These are phyloP conservation scores for Amblyteles armatorius DNA, from an alignment of 2,888 invertebrate genomes.

Conservation along the genomic window DNA sequence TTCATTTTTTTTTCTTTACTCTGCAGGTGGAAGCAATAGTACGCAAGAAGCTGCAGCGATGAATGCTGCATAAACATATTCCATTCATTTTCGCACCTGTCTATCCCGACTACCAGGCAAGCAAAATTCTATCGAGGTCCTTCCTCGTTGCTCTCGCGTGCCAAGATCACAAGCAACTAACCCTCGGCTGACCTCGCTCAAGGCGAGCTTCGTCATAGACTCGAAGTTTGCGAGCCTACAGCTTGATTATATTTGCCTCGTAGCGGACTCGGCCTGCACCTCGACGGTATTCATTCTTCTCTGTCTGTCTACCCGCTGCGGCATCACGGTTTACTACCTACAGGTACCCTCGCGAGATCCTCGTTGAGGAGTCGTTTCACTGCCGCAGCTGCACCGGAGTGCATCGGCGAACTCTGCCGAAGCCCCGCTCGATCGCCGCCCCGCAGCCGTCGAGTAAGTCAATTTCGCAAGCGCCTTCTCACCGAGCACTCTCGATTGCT, in stretches of 20 bases:
- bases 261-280: background rate
- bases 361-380: conserved; percentile 34
- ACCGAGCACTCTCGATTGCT: background rate
- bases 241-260: conserved; percentile 22
- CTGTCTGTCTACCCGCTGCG: conserved; percentile 18
- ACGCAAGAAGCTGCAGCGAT: background rate
- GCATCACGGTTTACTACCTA: conserved; percentile 11
- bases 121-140: background rate
- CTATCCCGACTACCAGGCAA: background rate
- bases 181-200: conserved; percentile 49
- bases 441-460: conserved; percentile 2
- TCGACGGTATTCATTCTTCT: conserved; percentile 19
- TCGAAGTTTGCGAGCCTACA: background rate
- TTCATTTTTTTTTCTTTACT: background rate
- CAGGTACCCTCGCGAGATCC: background rate
- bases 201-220: conserved; percentile 38
- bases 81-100: conserved; percentile 22
- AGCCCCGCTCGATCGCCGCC: background rate
- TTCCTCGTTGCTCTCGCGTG: background rate
- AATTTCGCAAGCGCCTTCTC: background rate
- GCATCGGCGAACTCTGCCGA: background rate
- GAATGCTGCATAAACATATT: background rate
- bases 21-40: background rate
- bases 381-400: conserved; percentile 37
- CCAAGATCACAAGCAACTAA: conserved; percentile 29